Percentiles rank a stretch among this genome's conserved stretches.
Evolutionary conservation across 2,888 invertebrate genomes (phyloP).

Genomic region (Pollenia labialis): DNA sequence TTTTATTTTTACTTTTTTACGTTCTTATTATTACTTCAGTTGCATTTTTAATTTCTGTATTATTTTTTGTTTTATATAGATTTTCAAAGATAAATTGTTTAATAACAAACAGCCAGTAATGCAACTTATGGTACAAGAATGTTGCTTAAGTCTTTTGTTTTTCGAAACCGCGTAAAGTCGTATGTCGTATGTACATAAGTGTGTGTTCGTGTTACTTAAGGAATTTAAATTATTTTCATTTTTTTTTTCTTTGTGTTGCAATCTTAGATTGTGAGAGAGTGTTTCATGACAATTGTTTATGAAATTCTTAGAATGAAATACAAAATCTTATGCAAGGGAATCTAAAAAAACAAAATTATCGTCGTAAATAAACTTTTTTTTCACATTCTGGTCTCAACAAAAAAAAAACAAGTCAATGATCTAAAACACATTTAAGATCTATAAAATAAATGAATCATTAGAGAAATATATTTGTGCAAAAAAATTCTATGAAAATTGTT

Average conservation of each 20-base stretch:
- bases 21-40: constrained; percentile 1
- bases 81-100: constrained; percentile 49
- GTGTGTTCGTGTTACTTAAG: too few species aligned
- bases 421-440: constrained; percentile 17
- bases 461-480: not conserved
- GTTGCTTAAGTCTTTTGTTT: not conserved
- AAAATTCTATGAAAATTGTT: too few species aligned
- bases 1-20: not conserved
- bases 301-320: constrained; percentile 36
- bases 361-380: not conserved
- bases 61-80: constrained; percentile 32
- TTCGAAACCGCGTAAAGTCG: not conserved
- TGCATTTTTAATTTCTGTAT: constrained; percentile 43
- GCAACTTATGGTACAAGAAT: too few species aligned
- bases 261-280: constrained; percentile 15
- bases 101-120: not conserved
- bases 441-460: constrained; percentile 42
- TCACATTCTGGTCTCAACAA: constrained; percentile 1
- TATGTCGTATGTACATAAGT: not conserved
- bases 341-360: not conserved
- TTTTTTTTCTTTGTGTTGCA: not conserved
- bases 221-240: too few species aligned
- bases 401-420: constrained; percentile 30
- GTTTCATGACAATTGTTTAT: constrained; percentile 35
- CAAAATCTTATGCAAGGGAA: constrained; percentile 41